Conservation (phyloP, 2,113 vertebrate species). For the Aepyceros melampus region DNA sequence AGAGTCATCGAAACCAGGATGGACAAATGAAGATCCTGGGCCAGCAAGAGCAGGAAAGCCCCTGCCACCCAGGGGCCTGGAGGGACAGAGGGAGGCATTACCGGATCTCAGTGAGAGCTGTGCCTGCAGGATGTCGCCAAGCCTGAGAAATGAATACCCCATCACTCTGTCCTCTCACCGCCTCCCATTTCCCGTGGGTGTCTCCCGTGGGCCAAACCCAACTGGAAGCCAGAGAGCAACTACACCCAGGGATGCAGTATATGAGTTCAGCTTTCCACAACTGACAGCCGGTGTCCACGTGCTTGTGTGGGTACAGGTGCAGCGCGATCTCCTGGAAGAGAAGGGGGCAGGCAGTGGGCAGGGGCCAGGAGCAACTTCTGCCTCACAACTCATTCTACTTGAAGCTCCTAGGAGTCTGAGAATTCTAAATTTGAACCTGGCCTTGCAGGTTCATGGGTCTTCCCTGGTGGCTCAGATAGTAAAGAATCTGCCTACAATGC, state of each 20-base stretch:
- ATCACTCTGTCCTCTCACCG: not conserved
- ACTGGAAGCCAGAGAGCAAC: constrained; percentile 11
- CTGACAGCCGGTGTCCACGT: not conserved
- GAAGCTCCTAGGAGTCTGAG: not conserved
- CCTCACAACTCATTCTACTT: not conserved
- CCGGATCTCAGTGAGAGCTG: not conserved
- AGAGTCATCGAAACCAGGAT: not conserved
- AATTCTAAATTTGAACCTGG: not conserved
- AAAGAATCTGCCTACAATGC: not conserved
- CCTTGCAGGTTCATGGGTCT: not conserved
- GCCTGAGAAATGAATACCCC: not conserved
- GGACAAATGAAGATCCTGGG: not conserved
- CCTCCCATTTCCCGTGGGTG: not conserved
- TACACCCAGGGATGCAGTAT: not conserved
- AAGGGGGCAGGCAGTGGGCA: not conserved
- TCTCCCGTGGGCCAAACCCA: not conserved
- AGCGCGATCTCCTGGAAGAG: not conserved
- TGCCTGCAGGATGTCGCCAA: not conserved
- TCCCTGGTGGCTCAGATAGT: not conserved
- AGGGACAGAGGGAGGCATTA: not conserved
- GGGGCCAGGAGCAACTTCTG: not conserved
- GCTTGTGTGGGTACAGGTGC: not conserved
- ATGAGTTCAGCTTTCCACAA: not conserved
- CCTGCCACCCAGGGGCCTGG: not conserved
- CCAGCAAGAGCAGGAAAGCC: too few relatives aligned